Percentiles rank a stretch among this genome's conserved stretches.
These are phyloP conservation scores for Lucilia sericata DNA, from an alignment of 1,140 invertebrate species.

Conservation along the genomic window DNA sequence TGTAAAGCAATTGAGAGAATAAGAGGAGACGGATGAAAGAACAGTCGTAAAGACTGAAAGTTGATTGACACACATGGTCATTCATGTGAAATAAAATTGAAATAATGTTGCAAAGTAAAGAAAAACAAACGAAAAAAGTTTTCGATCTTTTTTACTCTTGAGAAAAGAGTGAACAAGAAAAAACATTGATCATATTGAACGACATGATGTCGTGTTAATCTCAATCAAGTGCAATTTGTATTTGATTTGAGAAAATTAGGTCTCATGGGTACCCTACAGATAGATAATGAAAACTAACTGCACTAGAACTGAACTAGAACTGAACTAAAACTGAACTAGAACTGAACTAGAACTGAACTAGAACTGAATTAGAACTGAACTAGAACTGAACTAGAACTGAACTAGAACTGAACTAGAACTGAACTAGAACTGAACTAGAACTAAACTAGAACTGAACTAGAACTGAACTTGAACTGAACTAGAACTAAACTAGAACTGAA, in stretches of 20 bases:
- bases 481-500: too few species aligned
- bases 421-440: too few species aligned
- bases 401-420: too few species aligned
- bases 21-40: background rate
- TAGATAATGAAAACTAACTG: too few species aligned
- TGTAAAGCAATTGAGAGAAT: background rate
- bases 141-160: too few species aligned
- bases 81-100: constrained; percentile 41
- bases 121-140: constrained; percentile 12
- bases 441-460: too few species aligned
- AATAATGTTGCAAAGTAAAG: constrained; percentile 24
- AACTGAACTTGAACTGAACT: too few species aligned
- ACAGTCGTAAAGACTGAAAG: background rate
- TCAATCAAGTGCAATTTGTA: background rate
- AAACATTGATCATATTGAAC: constrained; percentile 29
- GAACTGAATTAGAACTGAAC: too few species aligned
- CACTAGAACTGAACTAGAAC: too few species aligned
- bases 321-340: too few species aligned
- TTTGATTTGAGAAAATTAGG: background rate
- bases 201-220: constrained; percentile 32
- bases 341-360: too few species aligned
- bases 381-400: too few species aligned
- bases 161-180: background rate
- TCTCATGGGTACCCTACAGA: background rate
- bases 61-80: constrained; percentile 39